phyloP scores from a whole-genome alignment of 2,888 invertebrate genomes.

The Cryptocheilus praepositus region DNA sequence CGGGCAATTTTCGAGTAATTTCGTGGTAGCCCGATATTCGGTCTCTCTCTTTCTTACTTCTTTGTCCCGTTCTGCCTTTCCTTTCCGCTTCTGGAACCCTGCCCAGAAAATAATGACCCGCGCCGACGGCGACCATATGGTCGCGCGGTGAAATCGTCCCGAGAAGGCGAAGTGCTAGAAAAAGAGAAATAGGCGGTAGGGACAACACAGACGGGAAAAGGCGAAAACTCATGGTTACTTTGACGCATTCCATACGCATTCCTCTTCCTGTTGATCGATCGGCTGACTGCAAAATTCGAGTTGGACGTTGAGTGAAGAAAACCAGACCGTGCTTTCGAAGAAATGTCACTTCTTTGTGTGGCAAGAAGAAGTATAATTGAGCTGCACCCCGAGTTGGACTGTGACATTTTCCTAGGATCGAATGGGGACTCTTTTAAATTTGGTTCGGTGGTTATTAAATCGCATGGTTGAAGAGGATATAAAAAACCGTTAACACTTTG shows the following conservation, averaged over 20 bases:
- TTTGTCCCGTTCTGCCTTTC: slow-evolving; percentile 26
- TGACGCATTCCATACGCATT: slow-evolving; percentile 42
- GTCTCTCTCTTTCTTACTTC: slow-evolving; percentile 36
- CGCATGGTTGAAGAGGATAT: too few relatives aligned
- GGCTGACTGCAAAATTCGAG: slow-evolving; percentile 2
- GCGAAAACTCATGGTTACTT: slow-evolving; percentile 51
- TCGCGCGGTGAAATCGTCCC: slow-evolving; percentile 46
- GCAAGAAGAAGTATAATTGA: not conserved
- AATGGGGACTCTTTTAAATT: too few relatives aligned
- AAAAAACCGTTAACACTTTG: too few relatives aligned
- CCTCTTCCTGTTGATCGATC: slow-evolving; percentile 51
- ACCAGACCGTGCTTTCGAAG: not conserved
- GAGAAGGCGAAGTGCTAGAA: slow-evolving; percentile 9
- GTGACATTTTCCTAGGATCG: too few relatives aligned
- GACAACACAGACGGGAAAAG: slow-evolving; percentile 10
- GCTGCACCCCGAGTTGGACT: too few relatives aligned
- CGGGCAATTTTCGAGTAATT: slow-evolving; percentile 72
- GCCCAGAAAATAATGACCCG: slow-evolving; percentile 69
- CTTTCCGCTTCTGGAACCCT: slow-evolving; percentile 14
- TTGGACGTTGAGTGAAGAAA: not conserved
- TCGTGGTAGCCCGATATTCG: slow-evolving; percentile 51
- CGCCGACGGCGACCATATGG: slow-evolving; percentile 73
- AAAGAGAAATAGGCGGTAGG: not conserved
- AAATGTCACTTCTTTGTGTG: not conserved
- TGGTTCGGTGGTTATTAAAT: too few relatives aligned